Evolutionary conservation across 2,888 invertebrate genomes (phyloP).

Genomic region (Hirtodrosophila trivittata): DNA sequence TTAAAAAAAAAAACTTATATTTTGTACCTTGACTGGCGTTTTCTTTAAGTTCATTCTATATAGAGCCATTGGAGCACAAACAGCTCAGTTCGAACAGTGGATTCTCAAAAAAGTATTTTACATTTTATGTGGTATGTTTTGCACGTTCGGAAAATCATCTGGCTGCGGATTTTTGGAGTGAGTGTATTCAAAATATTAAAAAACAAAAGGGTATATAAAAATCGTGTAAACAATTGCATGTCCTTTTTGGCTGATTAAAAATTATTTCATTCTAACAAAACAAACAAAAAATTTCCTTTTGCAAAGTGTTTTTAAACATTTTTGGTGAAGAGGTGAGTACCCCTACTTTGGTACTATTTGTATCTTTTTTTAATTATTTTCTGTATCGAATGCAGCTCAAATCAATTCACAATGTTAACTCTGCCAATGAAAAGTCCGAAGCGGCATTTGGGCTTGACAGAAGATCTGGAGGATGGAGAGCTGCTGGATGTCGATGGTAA

Average conservation of each 20-base stretch:
- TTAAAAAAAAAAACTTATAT: not conserved
- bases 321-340: too few species aligned
- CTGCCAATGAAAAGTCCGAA: not conserved
- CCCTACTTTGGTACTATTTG: not conserved
- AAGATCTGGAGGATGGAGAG: constrained; percentile 40
- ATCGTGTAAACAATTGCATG: too few species aligned
- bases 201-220: constrained; percentile 2
- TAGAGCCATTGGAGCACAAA: constrained; percentile 19
- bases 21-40: constrained; percentile 3
- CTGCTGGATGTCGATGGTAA: constrained; percentile 1
- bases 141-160: not conserved
- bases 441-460: not conserved
- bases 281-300: too few species aligned
- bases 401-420: not conserved
- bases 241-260: too few species aligned
- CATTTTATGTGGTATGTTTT: not conserved
- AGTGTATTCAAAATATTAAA: constrained; percentile 1
- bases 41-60: constrained; percentile 17
- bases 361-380: too few species aligned
- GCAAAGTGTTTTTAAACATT: too few species aligned
- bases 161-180: too few species aligned
- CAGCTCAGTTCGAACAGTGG: constrained; percentile 5
- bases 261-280: too few species aligned
- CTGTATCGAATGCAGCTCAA: too few species aligned
- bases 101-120: constrained; percentile 10